These are phyloP conservation scores for Nycteola revayana DNA, from an alignment of 2,888 invertebrate genomes.

Conservation along the genomic window DNA sequence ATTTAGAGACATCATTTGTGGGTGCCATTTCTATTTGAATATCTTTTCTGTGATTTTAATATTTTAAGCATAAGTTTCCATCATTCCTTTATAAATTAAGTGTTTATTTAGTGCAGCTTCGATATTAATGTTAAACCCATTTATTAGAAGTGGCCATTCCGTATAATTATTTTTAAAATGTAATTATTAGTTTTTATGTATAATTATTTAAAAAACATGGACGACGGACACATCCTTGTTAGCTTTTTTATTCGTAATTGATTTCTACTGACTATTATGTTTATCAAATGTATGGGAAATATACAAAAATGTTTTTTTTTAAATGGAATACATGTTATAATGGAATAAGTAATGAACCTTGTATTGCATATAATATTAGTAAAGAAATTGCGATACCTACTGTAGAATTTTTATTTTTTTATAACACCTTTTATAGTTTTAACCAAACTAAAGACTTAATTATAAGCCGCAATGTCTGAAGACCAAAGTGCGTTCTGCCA, in stretches of 20 bases:
- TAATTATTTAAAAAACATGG: constrained; percentile 16
- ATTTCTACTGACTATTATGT: constrained; percentile 21
- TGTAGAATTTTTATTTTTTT: constrained; percentile 11
- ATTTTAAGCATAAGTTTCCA: constrained; percentile 5
- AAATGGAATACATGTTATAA: constrained; percentile 18
- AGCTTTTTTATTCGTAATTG: constrained; percentile 25
- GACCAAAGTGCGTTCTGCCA: too few relatives aligned
- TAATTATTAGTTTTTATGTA: constrained; percentile 20
- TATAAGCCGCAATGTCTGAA: too few relatives aligned
- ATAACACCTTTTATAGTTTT: too few relatives aligned
- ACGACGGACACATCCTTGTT: constrained; percentile 19
- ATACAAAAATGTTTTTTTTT: constrained; percentile 19
- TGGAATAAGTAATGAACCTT: constrained; percentile 17
- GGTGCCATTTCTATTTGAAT: background rate
- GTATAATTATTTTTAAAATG: constrained; percentile 24
- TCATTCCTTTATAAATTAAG: constrained; percentile 34
- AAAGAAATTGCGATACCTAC: constrained; percentile 18
- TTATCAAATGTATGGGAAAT: constrained; percentile 26
- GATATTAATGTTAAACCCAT: constrained; percentile 25
- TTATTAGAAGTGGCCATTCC: constrained; percentile 37
- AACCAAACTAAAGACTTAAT: too few relatives aligned
- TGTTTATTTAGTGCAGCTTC: constrained; percentile 32
- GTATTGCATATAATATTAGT: constrained; percentile 17
- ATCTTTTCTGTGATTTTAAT: background rate
- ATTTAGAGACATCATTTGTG: too few relatives aligned